Percentiles rank a stretch among this genome's conserved stretches.
These are phyloP conservation scores for Drosophila pegasa DNA, from an alignment of 2,888 invertebrate species.

Conservation along the genomic window DNA sequence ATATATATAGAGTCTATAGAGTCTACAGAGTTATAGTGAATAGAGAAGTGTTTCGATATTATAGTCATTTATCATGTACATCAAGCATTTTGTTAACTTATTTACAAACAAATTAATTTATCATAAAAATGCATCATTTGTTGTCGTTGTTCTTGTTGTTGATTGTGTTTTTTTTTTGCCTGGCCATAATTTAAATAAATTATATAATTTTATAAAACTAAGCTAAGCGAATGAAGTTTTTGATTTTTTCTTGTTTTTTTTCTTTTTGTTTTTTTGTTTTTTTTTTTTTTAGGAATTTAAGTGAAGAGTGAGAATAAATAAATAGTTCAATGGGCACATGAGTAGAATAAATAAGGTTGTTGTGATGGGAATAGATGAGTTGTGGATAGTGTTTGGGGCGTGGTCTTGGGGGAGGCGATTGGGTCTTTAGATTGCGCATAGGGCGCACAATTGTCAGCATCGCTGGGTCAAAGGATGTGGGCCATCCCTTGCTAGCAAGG, in stretches of 20 bases:
- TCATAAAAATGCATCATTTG: constrained; percentile 71
- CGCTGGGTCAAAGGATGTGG: constrained; percentile 82
- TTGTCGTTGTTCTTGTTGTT: constrained; percentile 38
- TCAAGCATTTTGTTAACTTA: constrained; percentile 72
- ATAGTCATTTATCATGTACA: constrained; percentile 59
- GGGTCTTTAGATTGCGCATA: constrained; percentile 33
- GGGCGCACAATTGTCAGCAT: constrained; percentile 83
- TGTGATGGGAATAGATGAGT: constrained; percentile 11
- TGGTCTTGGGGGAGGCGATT: background rate
- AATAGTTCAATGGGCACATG: constrained; percentile 66
- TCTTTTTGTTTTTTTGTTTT: constrained; percentile 15
- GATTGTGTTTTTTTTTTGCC: constrained; percentile 36
- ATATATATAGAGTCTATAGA: constrained; percentile 17
- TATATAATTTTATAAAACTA: constrained; percentile 76
- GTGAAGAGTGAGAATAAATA: constrained; percentile 59
- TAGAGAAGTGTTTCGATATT: constrained; percentile 37
- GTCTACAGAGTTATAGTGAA: constrained; percentile 32
- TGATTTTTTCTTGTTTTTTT: constrained; percentile 7
- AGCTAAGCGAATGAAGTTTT: constrained; percentile 59
- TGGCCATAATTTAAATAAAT: constrained; percentile 75
- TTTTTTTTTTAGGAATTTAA: constrained; percentile 14
- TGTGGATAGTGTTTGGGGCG: background rate
- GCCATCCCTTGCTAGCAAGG: constrained; percentile 84
- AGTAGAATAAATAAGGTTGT: constrained; percentile 68
- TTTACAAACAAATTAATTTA: constrained; percentile 75